Evolutionary conservation across 1,140 invertebrate species (phyloP), one percentile per base, ranked within the genome.

Genomic region (Drosophila watanabei): DNA sequence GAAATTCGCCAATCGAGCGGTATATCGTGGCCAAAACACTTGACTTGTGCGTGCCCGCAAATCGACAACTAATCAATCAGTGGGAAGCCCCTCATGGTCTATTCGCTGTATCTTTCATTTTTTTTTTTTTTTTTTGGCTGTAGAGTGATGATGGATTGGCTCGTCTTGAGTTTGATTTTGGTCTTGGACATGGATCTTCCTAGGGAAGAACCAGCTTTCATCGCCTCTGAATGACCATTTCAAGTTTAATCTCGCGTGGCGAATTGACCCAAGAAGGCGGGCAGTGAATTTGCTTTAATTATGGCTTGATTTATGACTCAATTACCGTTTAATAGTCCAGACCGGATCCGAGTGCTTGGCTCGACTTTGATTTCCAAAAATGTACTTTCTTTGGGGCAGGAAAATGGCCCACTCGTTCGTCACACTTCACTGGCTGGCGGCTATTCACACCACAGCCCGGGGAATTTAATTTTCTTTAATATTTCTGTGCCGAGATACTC

Each of bases 281-380:
- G 39, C 56, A 48, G 43, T 33, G 28, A 33, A 46, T 41, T 45
- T 49, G 58, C 69, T 71, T 77, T 88, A 69, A 82, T 88, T 77
- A 70, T 70, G 46, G 56, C 63, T 78, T 80, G 69, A 84, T 84
- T 80, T 68, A 88, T 79, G 69, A 73, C 65, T 81, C 75, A 88
- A 89, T 88, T 88, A 88, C 84, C 84, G 65, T 88, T 85, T 69
- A 65, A 62, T 51, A 81, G 76, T 79, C 64, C 75, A 76, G 80
- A 66, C 64, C 75, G 71, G 64, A 49, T 80, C 72, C 51, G 32
- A 62, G 65, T 73, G 39, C 62, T 58, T 49, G 39, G 39, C 58
- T 58, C 33, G 33, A 39, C 61, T 62, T 69, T 54, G 52, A 39
- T 61, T 82, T 70, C 35, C 58, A 57, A 46, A 57, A 56, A 61